Conservation (phyloP, 2,113 vertebrate species). For the Podilymbus podiceps region DNA sequence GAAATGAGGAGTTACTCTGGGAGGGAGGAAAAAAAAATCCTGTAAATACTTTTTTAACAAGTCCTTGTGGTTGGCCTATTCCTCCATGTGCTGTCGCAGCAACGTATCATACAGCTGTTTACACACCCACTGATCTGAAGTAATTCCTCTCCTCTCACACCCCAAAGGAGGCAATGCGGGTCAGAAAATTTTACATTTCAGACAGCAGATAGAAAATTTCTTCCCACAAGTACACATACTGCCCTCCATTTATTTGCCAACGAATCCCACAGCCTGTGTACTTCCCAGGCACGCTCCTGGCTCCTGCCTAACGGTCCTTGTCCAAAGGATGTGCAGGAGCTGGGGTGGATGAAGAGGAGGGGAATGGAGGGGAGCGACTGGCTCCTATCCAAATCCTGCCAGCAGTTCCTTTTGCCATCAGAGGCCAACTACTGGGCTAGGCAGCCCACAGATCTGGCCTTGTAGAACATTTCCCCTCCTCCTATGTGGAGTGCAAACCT, state of each 20-base stretch:
- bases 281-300: neutral
- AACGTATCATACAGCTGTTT: neutral
- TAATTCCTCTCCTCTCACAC: neutral
- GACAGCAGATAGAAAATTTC: neutral
- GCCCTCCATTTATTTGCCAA: neutral
- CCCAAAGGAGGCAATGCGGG: neutral
- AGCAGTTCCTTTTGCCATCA: neutral
- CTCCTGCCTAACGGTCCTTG: neutral
- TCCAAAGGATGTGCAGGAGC: neutral
- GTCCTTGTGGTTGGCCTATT: neutral
- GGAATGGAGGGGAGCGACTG: neutral
- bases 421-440: neutral
- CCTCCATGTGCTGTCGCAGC: neutral
- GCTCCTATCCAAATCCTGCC: neutral
- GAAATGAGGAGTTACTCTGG: neutral
- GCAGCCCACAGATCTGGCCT: neutral
- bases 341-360: neutral
- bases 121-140: conserved; percentile 10
- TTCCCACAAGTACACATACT: neutral
- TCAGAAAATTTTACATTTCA: neutral
- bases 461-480: neutral
- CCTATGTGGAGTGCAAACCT: neutral
- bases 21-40: neutral
- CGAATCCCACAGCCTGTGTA: neutral
- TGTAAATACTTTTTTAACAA: conserved; percentile 24